Percentiles rank a stretch among this genome's conserved stretches.
phyloP scores from a whole-genome alignment of 2,888 invertebrate genomes.

The Zeuzera pyrina region DNA sequence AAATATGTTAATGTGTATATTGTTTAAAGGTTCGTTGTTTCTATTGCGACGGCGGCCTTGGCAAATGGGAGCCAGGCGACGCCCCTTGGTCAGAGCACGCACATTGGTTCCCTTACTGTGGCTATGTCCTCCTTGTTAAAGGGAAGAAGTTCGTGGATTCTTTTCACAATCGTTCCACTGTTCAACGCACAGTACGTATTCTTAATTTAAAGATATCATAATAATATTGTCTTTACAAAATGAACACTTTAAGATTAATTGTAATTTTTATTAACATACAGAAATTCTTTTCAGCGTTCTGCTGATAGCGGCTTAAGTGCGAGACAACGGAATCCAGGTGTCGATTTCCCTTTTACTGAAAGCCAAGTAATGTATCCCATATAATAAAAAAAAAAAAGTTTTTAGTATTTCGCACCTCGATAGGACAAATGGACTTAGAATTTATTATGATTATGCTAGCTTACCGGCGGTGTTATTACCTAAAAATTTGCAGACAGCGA shows the following conservation, averaged over 20 bases:
- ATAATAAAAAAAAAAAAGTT: too few species aligned
- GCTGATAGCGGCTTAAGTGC: constrained; percentile 33
- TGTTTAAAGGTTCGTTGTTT: constrained; percentile 94
- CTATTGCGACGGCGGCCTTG: constrained; percentile 93
- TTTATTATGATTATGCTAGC: too few species aligned
- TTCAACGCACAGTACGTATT: constrained; percentile 32
- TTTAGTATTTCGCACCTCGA: too few species aligned
- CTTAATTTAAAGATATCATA: too few species aligned
- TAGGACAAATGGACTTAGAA: too few species aligned
- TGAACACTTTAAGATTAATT: too few species aligned
- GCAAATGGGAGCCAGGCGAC: constrained; percentile 92
- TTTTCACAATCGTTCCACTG: constrained; percentile 30
- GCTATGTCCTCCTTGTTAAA: constrained; percentile 85
- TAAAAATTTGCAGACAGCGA: too few species aligned
- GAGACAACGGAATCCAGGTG: constrained; percentile 32
- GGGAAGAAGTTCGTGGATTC: constrained; percentile 83
- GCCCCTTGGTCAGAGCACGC: constrained; percentile 96
- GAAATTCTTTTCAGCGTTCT: constrained; percentile 40
- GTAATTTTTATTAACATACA: too few species aligned
- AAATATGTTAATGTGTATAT: too few species aligned
- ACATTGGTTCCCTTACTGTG: constrained; percentile 92
- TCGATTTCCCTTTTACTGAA: constrained; percentile 39
- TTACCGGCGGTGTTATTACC: too few species aligned
- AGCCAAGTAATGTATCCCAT: too few species aligned
- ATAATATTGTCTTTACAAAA: too few species aligned